Evolutionary conservation across 23 tunicate genomes (phyloP).

Genomic region (Diplosoma virens): DNA sequence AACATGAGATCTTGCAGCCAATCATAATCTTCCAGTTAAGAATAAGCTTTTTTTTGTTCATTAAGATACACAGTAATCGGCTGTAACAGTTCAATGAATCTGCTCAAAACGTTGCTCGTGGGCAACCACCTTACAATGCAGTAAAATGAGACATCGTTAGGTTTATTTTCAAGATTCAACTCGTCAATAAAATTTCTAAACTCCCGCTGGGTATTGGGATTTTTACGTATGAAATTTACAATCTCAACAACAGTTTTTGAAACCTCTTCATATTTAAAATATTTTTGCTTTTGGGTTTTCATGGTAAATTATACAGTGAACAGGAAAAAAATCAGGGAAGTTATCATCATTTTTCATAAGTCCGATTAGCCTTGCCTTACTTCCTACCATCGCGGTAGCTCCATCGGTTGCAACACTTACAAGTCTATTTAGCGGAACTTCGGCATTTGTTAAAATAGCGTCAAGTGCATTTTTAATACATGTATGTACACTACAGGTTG

Average conservation of each 20-base stretch:
- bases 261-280: constrained; percentile 35
- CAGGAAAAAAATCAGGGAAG: constrained; percentile 37
- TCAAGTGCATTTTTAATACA: constrained; percentile 47
- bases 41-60: constrained; percentile 41
- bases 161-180: constrained; percentile 47
- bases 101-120: constrained; percentile 53
- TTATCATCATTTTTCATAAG: constrained; percentile 42
- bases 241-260: constrained; percentile 40
- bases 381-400: constrained; percentile 26
- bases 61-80: constrained; percentile 20
- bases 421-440: constrained; percentile 31
- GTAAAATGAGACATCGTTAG: too few species aligned
- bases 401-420: too few species aligned
- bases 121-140: constrained; percentile 51
- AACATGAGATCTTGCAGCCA: constrained; percentile 48
- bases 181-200: constrained; percentile 40
- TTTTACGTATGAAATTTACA: constrained; percentile 35
- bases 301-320: constrained; percentile 41
- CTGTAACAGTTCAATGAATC: too few species aligned
- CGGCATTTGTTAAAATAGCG: constrained; percentile 27
- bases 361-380: constrained; percentile 31
- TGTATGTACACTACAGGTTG: constrained; percentile 40
- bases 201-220: constrained; percentile 31
- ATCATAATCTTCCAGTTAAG: too few species aligned
- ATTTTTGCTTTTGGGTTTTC: constrained; percentile 36